Evolutionary conservation across 1,140 invertebrate species (phyloP).

Genomic region (Macrobrachium nipponense): DNA sequence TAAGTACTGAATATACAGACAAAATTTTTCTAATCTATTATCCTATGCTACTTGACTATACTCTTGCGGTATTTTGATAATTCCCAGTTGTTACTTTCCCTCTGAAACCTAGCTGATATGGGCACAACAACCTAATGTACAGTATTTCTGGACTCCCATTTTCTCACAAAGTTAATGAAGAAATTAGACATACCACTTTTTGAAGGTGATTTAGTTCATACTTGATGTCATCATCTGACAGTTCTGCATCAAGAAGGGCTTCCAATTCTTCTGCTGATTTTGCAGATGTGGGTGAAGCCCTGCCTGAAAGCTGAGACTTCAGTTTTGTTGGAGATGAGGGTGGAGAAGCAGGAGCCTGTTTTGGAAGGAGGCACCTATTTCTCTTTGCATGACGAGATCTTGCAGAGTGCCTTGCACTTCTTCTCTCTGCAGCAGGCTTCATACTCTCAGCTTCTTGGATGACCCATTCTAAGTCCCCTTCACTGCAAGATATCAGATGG

Average conservation of each 20-base stretch:
- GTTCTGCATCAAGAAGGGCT: not conserved
- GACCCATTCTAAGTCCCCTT: conserved; percentile 30
- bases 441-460: conserved; percentile 3
- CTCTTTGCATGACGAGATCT: not conserved
- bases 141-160: no score
- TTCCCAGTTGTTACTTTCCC: no score
- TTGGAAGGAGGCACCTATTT: not conserved
- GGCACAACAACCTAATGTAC: no score
- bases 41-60: no score
- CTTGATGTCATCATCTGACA: conserved; percentile 1
- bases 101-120: no score
- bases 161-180: no score
- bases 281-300: not conserved
- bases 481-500: not conserved
- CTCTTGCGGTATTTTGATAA: no score
- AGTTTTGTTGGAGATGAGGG: not conserved
- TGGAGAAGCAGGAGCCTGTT: no score
- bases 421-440: not conserved
- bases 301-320: no score
- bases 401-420: not conserved
- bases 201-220: conserved; percentile 10
- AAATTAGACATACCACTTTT: not conserved
- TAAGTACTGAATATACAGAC: no score
- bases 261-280: not conserved
- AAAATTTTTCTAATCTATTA: no score